These are phyloP conservation scores for Paragorgia papillata DNA, from an alignment of 92 coral and sea anemone genomes.

Conservation along the genomic window DNA sequence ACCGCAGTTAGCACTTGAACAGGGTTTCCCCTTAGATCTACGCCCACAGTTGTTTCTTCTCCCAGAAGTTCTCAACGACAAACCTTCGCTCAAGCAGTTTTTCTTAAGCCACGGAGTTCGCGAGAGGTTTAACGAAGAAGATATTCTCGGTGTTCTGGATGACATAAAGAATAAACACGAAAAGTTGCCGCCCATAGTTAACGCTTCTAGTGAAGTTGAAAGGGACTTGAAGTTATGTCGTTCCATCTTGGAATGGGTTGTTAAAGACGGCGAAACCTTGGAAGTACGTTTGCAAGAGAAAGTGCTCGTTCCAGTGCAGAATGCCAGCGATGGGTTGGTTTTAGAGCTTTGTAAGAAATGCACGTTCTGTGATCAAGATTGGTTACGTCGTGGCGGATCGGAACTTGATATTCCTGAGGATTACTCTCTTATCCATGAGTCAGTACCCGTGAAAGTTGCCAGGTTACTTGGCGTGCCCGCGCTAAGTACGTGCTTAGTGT, in stretches of 20 bases:
- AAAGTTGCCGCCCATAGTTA: background rate
- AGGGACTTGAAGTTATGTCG: slow-evolving; percentile 79
- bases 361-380: slow-evolving; percentile 76
- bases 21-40: slow-evolving; percentile 57
- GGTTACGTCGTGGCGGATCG: slow-evolving; percentile 63
- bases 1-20: slow-evolving; percentile 62
- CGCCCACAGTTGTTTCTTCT: slow-evolving; percentile 67
- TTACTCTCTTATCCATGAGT: slow-evolving; percentile 68
- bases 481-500: slow-evolving; percentile 71
- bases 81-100: too few species aligned
- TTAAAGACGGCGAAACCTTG: slow-evolving; percentile 63
- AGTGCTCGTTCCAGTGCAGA: slow-evolving; percentile 78
- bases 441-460: slow-evolving; percentile 75
- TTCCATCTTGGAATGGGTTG: too few species aligned
- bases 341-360: slow-evolving; percentile 68
- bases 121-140: too few species aligned
- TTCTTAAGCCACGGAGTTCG: too few species aligned
- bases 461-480: slow-evolving; percentile 79
- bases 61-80: slow-evolving; percentile 66
- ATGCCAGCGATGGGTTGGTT: slow-evolving; percentile 58
- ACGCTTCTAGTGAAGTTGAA: slow-evolving; percentile 47
- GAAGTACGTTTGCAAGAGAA: slow-evolving; percentile 63
- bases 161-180: slow-evolving; percentile 72
- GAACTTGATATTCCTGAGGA: slow-evolving; percentile 50
- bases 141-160: too few species aligned